Conservation (phyloP, 2,113 vertebrate species). For the Cnemophilus loriae region DNA sequence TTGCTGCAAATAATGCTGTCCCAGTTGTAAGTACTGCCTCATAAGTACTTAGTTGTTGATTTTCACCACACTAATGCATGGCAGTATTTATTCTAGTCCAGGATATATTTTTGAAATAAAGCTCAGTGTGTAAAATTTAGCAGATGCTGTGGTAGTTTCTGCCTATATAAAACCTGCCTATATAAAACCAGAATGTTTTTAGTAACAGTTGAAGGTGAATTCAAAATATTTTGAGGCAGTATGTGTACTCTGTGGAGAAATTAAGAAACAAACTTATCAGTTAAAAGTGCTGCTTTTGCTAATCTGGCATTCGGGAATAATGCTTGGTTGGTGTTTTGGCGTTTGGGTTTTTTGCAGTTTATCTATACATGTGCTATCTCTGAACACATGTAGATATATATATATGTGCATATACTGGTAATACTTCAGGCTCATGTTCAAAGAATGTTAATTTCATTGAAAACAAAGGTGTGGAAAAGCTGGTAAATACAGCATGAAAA, state of each 20-base stretch:
- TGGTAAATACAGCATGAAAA: not conserved
- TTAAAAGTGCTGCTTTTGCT: not conserved
- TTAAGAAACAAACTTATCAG: not conserved
- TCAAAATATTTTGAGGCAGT: not conserved
- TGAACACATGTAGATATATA: not conserved
- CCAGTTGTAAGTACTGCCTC: not conserved
- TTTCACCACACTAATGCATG: not conserved
- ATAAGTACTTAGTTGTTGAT: not conserved
- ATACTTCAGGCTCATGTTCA: not conserved
- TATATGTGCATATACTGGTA: not conserved
- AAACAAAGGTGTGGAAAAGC: not conserved
- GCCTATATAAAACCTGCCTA: not conserved
- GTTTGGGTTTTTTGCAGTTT: not conserved
- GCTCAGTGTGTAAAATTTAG: not conserved
- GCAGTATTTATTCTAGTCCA: not conserved
- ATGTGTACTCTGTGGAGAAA: not conserved
- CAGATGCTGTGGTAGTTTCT: not conserved
- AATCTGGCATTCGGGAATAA: not conserved
- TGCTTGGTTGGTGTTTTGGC: not conserved
- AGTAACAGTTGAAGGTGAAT: not conserved
- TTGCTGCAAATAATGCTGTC: not conserved
- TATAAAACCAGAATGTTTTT: not conserved
- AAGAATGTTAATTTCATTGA: not conserved
- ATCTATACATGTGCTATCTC: not conserved
- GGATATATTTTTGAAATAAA: not conserved